These are phyloP conservation scores for Stichopus chloronotus DNA, from an alignment of 35 echinoderm and acorn worm species.

Conservation along the genomic window DNA sequence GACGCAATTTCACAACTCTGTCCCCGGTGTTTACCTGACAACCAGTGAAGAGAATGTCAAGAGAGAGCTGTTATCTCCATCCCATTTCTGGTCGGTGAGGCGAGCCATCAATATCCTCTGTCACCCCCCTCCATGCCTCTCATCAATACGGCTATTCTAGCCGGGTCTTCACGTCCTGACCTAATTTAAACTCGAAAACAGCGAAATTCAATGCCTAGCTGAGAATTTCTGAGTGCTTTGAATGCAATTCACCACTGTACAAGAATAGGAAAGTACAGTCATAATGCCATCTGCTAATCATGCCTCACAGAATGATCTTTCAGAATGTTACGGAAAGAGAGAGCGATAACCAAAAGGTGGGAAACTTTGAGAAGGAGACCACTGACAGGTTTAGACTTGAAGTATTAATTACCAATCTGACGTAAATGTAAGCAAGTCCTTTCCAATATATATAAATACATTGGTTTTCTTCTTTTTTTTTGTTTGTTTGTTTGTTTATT, in stretches of 20 bases:
- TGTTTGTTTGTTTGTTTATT: too few relatives aligned
- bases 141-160: conserved; percentile 9
- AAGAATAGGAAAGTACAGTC: not conserved
- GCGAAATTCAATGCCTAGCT: conserved; percentile 31
- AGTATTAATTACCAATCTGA: too few relatives aligned
- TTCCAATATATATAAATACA: too few relatives aligned
- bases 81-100: not conserved
- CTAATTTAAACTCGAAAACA: conserved; percentile 39
- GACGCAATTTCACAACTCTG: not conserved
- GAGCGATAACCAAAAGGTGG: too few relatives aligned
- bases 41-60: not conserved
- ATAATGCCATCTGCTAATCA: not conserved
- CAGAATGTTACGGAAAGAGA: too few relatives aligned
- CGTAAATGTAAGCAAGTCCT: too few relatives aligned
- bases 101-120: not conserved
- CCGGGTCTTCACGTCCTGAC: conserved; percentile 32
- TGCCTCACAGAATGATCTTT: too few relatives aligned
- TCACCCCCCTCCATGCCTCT: not conserved
- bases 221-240: conserved; percentile 15
- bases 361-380: too few relatives aligned
- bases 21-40: conserved; percentile 18
- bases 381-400: too few relatives aligned
- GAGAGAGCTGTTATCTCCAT: not conserved
- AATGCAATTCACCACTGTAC: not conserved
- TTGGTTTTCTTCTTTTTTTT: too few relatives aligned